Percentiles rank a stretch among this genome's conserved stretches.
Evolutionary conservation across 2,888 invertebrate genomes (phyloP).

Genomic region (Volucella zonaria): DNA sequence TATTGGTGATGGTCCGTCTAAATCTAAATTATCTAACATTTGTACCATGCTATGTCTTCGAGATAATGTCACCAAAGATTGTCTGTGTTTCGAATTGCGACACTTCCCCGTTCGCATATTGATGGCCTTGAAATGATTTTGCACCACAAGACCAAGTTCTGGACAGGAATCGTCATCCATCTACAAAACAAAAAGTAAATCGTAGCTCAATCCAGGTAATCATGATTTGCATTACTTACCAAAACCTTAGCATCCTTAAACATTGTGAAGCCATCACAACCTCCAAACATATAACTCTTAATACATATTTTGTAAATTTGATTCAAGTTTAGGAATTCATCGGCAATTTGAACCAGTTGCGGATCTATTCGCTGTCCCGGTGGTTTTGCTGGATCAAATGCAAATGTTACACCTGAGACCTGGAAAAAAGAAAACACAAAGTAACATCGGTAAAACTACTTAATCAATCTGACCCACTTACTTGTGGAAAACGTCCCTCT

Average conservation of each 20-base stretch:
- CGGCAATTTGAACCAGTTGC: slow-evolving; percentile 91
- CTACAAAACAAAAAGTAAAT: slow-evolving; percentile 82
- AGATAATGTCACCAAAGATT: slow-evolving; percentile 92
- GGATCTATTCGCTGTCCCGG: slow-evolving; percentile 88
- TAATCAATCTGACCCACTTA: slow-evolving; percentile 70
- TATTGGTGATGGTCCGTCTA: slow-evolving; percentile 89
- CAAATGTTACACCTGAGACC: slow-evolving; percentile 90
- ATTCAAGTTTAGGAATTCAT: slow-evolving; percentile 89
- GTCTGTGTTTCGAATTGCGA: slow-evolving; percentile 90
- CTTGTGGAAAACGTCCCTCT: slow-evolving; percentile 94
- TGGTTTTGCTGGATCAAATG: slow-evolving; percentile 88
- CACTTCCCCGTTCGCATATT: slow-evolving; percentile 89
- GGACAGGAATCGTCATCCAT: slow-evolving; percentile 93
- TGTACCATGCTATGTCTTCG: slow-evolving; percentile 91
- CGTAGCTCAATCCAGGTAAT: not conserved
- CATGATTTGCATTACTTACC: slow-evolving; percentile 83
- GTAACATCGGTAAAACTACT: too few species aligned
- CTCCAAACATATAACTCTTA: slow-evolving; percentile 90
- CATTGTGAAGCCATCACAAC: slow-evolving; percentile 93
- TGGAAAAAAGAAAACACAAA: slow-evolving; percentile 78
- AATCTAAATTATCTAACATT: slow-evolving; percentile 87
- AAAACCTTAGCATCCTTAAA: slow-evolving; percentile 89
- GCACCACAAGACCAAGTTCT: slow-evolving; percentile 91
- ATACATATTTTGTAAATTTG: slow-evolving; percentile 90
- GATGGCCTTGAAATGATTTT: slow-evolving; percentile 95